Evolutionary conservation across 2,888 invertebrate species (phyloP), one percentile per base, ranked within the genome.

Genomic region (Drosophila nr. medialis): DNA sequence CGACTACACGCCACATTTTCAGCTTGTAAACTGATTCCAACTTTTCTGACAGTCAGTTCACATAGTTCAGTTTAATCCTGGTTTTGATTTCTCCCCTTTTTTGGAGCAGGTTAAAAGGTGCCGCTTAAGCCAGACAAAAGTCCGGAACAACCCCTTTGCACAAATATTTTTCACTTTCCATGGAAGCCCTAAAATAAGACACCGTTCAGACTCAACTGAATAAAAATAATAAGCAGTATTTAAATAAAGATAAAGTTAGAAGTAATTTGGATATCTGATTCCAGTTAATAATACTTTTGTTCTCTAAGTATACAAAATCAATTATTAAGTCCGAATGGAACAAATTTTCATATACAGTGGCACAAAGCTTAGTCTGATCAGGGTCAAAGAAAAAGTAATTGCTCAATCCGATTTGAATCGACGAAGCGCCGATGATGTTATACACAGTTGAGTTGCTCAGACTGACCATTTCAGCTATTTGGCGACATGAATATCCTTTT

Each of bases 61-160:
- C 63, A 74, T 55, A 89, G 90, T 89, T 91, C 86, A 87, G 86
- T 84, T 88, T 91, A 90, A 69, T 49, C 38, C 32, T 45, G 73
- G 80, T 61, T 81, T 74, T 42, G 21, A 60, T 76, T 86, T 64
- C 77, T 34, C 64, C 64, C 70, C 40, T 60, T 71, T 72, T 86
- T 74, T 54, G 40, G 29, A 29, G 13, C 53, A 81, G 86, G 88
- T 89, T 55, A 75, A 83, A 75, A 74, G 89, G 81, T 79, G 73
- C 73, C 58, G 61, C 55, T 56, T 74, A 72, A 83, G 74, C 77
- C 84, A 81, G 83, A 79, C 82, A 69, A 72, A 62, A 63, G 58
- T 55, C 34, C n/a, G 24, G 48, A 27, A 3, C 75, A 81, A 65
- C 80, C 83, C 71, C 53, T 45, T 21, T 45, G 30, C 15, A 15